Percentiles rank a stretch among this genome's conserved stretches.
These are phyloP conservation scores for Craseonycteris thonglongyai DNA, from an alignment of 2,113 vertebrate genomes.

Conservation along the genomic window DNA sequence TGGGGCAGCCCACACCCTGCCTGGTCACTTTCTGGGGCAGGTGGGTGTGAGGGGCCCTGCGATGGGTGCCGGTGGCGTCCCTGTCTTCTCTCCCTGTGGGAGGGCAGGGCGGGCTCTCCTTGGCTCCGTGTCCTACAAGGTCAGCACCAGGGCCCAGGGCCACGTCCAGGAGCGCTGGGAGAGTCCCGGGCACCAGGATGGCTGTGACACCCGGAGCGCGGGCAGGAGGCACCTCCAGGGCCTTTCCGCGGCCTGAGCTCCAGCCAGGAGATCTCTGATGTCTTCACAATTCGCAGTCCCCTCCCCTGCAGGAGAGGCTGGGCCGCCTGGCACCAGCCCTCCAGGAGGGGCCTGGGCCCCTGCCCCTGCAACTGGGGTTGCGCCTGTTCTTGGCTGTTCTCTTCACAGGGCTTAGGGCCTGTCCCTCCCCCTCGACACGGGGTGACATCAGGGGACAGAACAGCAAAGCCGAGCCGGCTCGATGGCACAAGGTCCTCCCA, in stretches of 20 bases:
- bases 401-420: fast-evolving
- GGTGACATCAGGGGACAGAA: background rate
- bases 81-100: background rate
- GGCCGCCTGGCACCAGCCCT: too few species aligned
- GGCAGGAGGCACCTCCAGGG: background rate
- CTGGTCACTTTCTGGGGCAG: too few species aligned
- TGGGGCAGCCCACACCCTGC: fast-evolving
- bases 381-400: background rate
- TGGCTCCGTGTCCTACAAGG: background rate
- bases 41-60: fast-evolving
- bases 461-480: too few species aligned
- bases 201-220: fast-evolving
- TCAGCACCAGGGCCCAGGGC: too few species aligned
- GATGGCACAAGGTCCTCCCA: too few species aligned
- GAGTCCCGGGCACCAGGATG: background rate
- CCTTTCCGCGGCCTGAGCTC: background rate
- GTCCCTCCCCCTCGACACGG: fast-evolving
- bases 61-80: fast-evolving
- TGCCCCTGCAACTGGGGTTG: background rate
- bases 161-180: fast-evolving
- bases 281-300: background rate
- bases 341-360: too few species aligned
- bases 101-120: too few species aligned
- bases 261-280: background rate
- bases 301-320: background rate